Evolutionary conservation across 2,888 invertebrate species (phyloP), one percentile per base, ranked within the genome.

Genomic region (Synanthedon tipuliformis): DNA sequence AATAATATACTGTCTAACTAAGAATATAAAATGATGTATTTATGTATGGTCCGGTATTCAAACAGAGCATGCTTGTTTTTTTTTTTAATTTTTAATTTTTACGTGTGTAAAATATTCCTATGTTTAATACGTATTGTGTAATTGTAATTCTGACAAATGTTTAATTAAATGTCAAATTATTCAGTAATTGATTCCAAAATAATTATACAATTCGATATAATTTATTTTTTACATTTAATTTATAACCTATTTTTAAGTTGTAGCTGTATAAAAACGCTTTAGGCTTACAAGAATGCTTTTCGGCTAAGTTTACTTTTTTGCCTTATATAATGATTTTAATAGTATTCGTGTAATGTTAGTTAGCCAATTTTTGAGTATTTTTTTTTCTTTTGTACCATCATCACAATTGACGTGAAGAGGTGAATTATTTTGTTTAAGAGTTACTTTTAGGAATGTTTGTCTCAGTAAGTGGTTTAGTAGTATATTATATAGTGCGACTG

Each of bases 221-320:
- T 82, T 84, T 83, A 81, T 82, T 83, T 71, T 73, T 66, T 68
- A 67, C 64, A 48, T 41, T 70, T 68, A 67, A 23, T 23, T 23
- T 71, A 65, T 64, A 64, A 55, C 12, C 59, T 60, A 60, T 63
- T 70, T 65, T 71, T 77, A 75, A 73, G 73, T 73, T 65, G 58
- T 75, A 82, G 85, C 85, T 86, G 83, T 85, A 84, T 73, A n/a
- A n/a, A 70, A 74, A 71, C 61, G 81, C 81, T 81, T 81, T 74
- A 76, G 68, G 78, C 78, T 75, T 80, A 69, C n/a, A 1, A 52
- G 41, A 23, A 71, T 62, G 81, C 84, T 84, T 73, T 68, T 73
- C 66, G 72, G 41, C 41, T 41, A 41, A 71, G 75, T 71, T 75
- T 73, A 71, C 76, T 60, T 74, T 70, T 75, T 68, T 75, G 66